phyloP scores from a whole-genome alignment of 2,113 vertebrate species.

The Anser brachyrhynchus region DNA sequence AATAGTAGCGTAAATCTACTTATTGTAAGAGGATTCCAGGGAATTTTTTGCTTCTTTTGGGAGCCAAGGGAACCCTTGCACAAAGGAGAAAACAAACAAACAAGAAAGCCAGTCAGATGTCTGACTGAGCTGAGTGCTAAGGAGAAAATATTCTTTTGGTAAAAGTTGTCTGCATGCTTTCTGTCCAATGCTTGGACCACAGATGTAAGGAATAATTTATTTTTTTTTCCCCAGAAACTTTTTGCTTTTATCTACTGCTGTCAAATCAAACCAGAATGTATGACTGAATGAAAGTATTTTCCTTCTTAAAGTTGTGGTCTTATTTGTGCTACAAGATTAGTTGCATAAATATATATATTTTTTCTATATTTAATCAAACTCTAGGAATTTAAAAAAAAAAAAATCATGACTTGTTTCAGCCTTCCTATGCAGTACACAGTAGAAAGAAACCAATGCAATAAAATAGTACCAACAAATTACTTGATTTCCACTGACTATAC shows the following conservation, averaged over 20 bases:
- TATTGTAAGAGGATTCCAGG: background rate
- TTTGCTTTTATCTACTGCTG: background rate
- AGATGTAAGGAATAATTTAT: background rate
- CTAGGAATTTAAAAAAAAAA: background rate
- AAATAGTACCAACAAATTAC: background rate
- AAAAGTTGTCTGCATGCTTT: background rate
- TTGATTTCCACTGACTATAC: background rate
- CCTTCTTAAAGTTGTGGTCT: background rate
- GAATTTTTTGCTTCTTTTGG: background rate
- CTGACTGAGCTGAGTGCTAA: background rate
- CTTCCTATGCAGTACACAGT: background rate
- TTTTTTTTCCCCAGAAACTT: background rate
- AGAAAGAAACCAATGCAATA: background rate
- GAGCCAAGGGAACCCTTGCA: background rate
- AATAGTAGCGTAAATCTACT: background rate
- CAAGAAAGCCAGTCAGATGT: background rate
- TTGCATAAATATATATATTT: background rate
- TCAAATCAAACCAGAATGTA: background rate
- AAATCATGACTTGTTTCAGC: background rate
- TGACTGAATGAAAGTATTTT: background rate
- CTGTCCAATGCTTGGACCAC: background rate
- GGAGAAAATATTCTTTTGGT: background rate
- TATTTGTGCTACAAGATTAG: background rate
- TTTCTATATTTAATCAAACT: background rate
- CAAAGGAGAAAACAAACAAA: background rate